Percentiles rank a stretch among this genome's conserved stretches.
These are phyloP conservation scores for Buceros bicornis DNA, from an alignment of 2,797 vertebrate species.

Conservation along the genomic window DNA sequence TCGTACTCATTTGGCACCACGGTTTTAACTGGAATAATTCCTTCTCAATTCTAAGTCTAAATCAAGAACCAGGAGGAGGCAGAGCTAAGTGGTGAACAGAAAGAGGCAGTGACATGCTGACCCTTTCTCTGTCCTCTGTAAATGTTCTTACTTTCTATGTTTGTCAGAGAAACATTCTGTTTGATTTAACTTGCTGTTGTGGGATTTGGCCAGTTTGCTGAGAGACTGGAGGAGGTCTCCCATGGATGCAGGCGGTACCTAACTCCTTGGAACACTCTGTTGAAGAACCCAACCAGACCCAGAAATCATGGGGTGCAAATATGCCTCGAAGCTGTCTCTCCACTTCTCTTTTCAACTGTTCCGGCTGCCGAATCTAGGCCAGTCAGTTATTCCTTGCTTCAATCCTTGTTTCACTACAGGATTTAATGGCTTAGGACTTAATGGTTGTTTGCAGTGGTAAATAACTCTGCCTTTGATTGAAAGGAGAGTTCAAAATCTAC, in stretches of 20 bases:
- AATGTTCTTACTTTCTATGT: not conserved
- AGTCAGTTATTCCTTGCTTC: constrained; percentile 22
- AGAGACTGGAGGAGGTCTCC: not conserved
- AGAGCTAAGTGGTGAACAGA: not conserved
- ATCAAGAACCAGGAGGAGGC: not conserved
- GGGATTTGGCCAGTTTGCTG: not conserved
- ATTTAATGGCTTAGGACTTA: constrained; percentile 29
- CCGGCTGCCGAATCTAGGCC: not conserved
- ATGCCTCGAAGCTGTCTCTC: not conserved
- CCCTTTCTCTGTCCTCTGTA: not conserved
- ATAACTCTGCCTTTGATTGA: not conserved
- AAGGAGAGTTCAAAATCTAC: constrained; percentile 32
- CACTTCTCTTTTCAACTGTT: not conserved
- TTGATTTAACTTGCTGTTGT: not conserved
- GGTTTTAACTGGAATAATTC: not conserved
- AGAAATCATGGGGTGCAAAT: not conserved
- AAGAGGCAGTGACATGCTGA: not conserved
- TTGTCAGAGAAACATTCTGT: not conserved
- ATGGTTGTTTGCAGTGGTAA: constrained; percentile 13
- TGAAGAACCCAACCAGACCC: not conserved
- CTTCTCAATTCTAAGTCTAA: not conserved
- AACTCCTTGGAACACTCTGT: not conserved
- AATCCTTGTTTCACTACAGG: not conserved
- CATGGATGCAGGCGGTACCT: not conserved
- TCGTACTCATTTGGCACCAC: not conserved